These are phyloP conservation scores for Papilio dardanus DNA, from an alignment of 1,140 invertebrate species.

Conservation along the genomic window DNA sequence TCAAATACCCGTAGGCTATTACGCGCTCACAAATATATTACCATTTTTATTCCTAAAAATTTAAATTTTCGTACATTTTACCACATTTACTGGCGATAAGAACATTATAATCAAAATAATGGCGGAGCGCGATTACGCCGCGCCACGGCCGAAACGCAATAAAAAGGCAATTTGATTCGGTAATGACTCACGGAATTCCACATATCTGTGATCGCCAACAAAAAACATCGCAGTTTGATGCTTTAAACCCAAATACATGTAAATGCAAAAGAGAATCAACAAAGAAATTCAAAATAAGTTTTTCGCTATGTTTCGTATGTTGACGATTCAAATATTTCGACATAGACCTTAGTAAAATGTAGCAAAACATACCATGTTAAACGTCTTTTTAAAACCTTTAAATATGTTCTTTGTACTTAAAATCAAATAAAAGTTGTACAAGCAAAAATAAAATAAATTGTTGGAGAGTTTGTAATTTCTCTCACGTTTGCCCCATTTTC, in stretches of 20 bases:
- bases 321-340: neutral
- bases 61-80: slow-evolving; percentile 31
- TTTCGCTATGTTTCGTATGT: neutral
- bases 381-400: neutral
- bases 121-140: slow-evolving; percentile 30
- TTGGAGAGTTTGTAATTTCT: neutral
- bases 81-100: slow-evolving; percentile 34
- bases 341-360: too few relatives aligned
- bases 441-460: slow-evolving; percentile 8
- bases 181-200: slow-evolving; percentile 37
- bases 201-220: slow-evolving; percentile 30
- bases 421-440: neutral
- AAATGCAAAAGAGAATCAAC: neutral
- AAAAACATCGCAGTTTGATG: slow-evolving; percentile 32
- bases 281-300: neutral
- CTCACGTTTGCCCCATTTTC: slow-evolving; percentile 14
- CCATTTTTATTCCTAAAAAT: slow-evolving; percentile 24
- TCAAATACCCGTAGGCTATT: slow-evolving; percentile 11
- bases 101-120: slow-evolving; percentile 38
- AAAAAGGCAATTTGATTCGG: slow-evolving; percentile 37
- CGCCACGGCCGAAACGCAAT: slow-evolving; percentile 36
- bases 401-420: neutral
- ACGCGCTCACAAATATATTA: neutral
- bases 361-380: too few relatives aligned
- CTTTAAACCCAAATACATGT: slow-evolving; percentile 1